Base-by-base conservation (phyloP, 2,113 vertebrate genomes). In the Holacanthus passer region DNA sequence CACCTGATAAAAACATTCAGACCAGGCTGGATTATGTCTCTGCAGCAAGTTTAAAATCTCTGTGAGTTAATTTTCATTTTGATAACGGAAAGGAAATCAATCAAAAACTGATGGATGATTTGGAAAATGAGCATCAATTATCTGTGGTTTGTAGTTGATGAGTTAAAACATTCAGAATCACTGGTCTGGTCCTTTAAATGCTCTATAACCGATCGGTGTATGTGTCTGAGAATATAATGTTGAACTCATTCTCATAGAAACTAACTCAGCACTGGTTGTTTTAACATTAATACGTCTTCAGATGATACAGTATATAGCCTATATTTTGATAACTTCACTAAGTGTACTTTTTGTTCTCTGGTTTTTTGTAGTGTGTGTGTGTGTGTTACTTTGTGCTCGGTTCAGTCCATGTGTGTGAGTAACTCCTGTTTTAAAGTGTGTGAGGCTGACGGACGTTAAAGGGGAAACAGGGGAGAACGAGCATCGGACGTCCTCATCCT, bases 261-360 rank as follows among this genome's bases (percentile, higher is more conserved):
- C 70, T 31, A 84, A 73, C 82, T 84, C 65, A n/a, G 72, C 65
- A 37, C 71, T 78, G 79, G 78, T 87, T 65, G 73, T 88, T 79
- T 87, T 37, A 78, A 79, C 77, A 72, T 58, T 43, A 24, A 58
- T 66, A 52, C 37, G 76, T 89, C 79, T 80, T 84, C 62, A 90
- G 80, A 76, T 32, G 73, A 81, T 72, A 82, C 81, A 79, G 63
- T 86, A 62, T 89, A 90, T 77, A 91, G 78, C 78, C 81, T 95
- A 85, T 94, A 91, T 95, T 94, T 95, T 92, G 89, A 93, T 93
- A 92, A 93, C 89, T 91, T 94, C 88, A 94, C 90, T 83, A 93
- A 94, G 90, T 94, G 92, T 90, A 89, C 86, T 88, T 91, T 91
- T 63, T 74, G 79, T 92, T 90, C 78, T 83, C 52, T 60, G 47